Evolutionary conservation across 2,113 vertebrate species (phyloP), one percentile per base, ranked within the genome.

Genomic region (Clarias macrocephalus): DNA sequence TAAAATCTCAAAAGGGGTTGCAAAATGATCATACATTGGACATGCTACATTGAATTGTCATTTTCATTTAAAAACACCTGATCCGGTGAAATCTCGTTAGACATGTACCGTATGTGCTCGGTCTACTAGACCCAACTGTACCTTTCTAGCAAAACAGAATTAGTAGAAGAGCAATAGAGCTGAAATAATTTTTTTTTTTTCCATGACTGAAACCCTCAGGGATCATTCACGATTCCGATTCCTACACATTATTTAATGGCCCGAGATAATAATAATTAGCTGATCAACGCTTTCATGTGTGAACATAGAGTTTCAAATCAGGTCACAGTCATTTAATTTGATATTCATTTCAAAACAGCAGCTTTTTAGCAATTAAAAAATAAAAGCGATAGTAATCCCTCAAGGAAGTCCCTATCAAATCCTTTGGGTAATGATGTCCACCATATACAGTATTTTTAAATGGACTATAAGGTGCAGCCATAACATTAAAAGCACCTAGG

Each of bases 281-380:
- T 90, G 92, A 94, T 95, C 91, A 92, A 70, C 75, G 89, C 37
- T 57, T 91, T 83, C 86, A 73, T 91, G 92, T 91, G 91, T 87
- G 83, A 91, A 91, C 91, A 92, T 91, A 89, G 88, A 90, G 93
- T 93, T 82, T 86, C 85, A 93, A 94, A 93, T 93, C 86, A 92
- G 91, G 93, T 73, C 63, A 63, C 30, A 62, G 93, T 91, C 89
- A 92, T 95, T 95, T 94, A 92, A 94, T 62, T 93, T 93, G 94
- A 95, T 93, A 93, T 93, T 92, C 92, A 89, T 63, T 94, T 92
- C 93, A 93, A 94, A 94, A 94, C 91, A 93, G 93, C 88, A 85
- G 91, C 91, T 93, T 93, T 94, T 94, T 93, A 91, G 94, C 5
- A 42, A 81, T 80, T 59, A 60, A 60, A 80, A 79, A 30, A 10